Base-by-base conservation (phyloP, 2,888 invertebrate species). In the Dryadula phaetusa region DNA sequence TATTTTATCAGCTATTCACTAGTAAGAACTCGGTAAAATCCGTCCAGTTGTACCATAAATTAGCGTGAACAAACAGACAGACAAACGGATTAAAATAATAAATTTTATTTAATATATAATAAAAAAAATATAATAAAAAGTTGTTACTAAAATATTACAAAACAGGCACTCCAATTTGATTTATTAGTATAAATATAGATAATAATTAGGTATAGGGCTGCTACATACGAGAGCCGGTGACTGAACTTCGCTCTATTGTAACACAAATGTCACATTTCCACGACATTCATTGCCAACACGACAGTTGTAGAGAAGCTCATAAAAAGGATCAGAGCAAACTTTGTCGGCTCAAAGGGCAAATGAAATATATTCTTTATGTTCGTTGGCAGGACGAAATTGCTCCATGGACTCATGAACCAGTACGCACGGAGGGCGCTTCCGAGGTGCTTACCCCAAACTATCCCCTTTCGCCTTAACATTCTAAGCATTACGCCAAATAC, bases 311-410 rank as follows among this genome's bases (percentile, higher is more conserved):
- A 75, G 77, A 70, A 73, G 77, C 82, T 84, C 85, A 87, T 88
- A 88, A 88, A 88, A 83, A 76, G 85, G 86, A 86, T 88, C 84
- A 84, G 70, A 72, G 73, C 73, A 76, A 82, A 86, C 82, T 87
- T 85, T 83, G 79, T 79, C 74, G 82, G 82, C 84, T 85, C 82
- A 82, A 73, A 78, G 77, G 78, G 79, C 80, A 84, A 85, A 88
- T 86, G 82, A 86, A 86, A 87, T 86, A 87, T 85, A 83, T 86
- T 81, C 81, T 79, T 81, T 79, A 81, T 81, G 81, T 81, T 81
- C 75, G 75, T 76, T 72, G 76, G 76, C 74, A 77, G 76, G 76
- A 75, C 72, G 74, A 76, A 78, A 82, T 80, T 79, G 81, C 78
- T 77, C 76, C 72, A 74, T 74, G 71, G 77, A 74, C 77, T 79